These are phyloP conservation scores for Dolichomitus sp. DNA, from an alignment of 2,888 invertebrate genomes.

Conservation along the genomic window DNA sequence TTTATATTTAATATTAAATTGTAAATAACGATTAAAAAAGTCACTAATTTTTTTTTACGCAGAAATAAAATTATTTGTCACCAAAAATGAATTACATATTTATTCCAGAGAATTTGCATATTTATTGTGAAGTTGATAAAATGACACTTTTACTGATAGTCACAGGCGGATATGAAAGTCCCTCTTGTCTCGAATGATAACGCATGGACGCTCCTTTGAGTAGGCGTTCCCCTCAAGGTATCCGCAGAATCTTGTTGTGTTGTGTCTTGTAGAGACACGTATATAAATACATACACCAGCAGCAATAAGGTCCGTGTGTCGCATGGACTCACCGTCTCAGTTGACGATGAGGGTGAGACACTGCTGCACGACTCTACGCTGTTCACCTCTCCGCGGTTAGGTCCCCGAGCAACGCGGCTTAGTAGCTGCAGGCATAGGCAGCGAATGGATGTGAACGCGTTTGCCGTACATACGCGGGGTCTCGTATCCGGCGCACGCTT, in stretches of 20 bases:
- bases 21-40: too few relatives aligned
- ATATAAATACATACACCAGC: background rate
- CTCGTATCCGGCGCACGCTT: background rate
- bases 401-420: conserved; percentile 25
- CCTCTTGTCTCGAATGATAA: background rate
- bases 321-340: conserved; percentile 9
- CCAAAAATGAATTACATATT: too few relatives aligned
- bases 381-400: conserved; percentile 3
- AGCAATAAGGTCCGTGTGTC: background rate
- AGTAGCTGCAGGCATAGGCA: conserved; percentile 1
- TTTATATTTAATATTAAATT: too few relatives aligned
- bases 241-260: conserved; percentile 1
- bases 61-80: too few relatives aligned
- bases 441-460: conserved; percentile 34
- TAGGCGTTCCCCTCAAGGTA: conserved; percentile 28
- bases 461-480: conserved; percentile 1
- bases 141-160: background rate
- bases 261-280: background rate
- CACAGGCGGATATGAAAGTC: background rate
- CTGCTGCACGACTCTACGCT: background rate
- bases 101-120: too few relatives aligned
- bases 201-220: conserved; percentile 28
- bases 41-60: too few relatives aligned
- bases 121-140: too few relatives aligned
- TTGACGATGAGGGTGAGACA: conserved; percentile 14